Base-by-base conservation (phyloP, 2,113 vertebrate genomes). In the Albula glossodonta region DNA sequence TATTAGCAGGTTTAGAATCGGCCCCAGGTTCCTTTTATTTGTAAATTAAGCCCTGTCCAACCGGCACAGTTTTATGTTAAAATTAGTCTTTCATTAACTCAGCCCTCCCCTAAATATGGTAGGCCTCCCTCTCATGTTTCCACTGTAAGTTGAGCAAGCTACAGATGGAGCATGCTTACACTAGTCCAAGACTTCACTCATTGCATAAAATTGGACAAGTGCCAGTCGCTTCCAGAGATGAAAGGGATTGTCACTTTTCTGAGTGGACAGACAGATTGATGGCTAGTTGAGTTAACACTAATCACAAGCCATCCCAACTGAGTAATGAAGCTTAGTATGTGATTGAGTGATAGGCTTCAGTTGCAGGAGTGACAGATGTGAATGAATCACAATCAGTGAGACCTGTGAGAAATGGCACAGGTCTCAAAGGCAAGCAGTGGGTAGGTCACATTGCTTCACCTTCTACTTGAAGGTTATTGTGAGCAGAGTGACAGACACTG, bases 31-130 rank as follows among this genome's bases (percentile, higher is more conserved):
- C 91, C 89, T 84, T 66, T 78, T 87, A 9, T 84, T 88, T 93
- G 91, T 88, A 86, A 91, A 91, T 90, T 87, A 87, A 91, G 84
- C 86, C 90, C 85, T 79, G 83, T 83, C 89, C 88, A 86, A 41
- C 53, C 50, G 60, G 90, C 88, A 91, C 78, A 70, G 84, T n/a
- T 78, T 83, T n/a, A 88, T 74, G 89, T 90, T 93, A 91, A 90
- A 92, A 91, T 89, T 93, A 92, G 89, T 41, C 87, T 89, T 91
- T 89, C 84, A 87, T 88, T 92, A 87, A 89, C 83, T 86, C 87
- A 56, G 31, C 7, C n/a, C 19, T 78, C 51, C 51, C 74, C 13
- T 78, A 78, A 66, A 78, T 74, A 57, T 17, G 49, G 4, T 10
- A 83, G 10, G 83, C 85, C 86, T 87, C 85, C 85, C 53, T 52